Conservation (phyloP, 2,113 vertebrate genomes). For the Leucosticte australis region DNA sequence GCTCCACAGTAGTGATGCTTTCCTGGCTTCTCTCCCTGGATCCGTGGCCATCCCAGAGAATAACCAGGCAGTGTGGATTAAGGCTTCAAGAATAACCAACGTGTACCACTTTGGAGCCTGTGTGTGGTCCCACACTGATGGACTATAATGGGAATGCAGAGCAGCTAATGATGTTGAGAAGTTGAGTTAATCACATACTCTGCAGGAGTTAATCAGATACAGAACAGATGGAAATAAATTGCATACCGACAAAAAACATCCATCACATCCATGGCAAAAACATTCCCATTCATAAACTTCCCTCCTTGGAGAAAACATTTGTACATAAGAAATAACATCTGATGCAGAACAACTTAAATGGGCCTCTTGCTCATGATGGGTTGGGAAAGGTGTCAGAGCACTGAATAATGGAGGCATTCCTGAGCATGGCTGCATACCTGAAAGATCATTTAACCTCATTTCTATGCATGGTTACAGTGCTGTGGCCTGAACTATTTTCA, state of each 20-base stretch:
- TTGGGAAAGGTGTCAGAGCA: neutral
- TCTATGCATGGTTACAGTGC: neutral
- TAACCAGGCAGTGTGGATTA: neutral
- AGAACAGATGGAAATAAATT: conserved; percentile 54
- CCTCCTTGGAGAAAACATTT: conserved; percentile 30
- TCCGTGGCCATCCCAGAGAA: neutral
- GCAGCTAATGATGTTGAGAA: conserved; percentile 35
- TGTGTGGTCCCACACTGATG: conserved; percentile 34
- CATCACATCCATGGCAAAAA: conserved; percentile 7
- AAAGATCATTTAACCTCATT: conserved; percentile 28
- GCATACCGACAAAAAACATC: neutral
- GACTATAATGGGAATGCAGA: conserved; percentile 25
- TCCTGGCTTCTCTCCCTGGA: neutral
- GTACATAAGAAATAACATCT: neutral
- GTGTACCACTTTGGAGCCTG: neutral
- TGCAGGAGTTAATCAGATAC: conserved; percentile 34
- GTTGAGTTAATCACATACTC: conserved; percentile 23
- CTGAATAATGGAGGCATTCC: neutral
- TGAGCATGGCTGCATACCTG: neutral
- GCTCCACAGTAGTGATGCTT: neutral
- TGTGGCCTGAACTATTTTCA: neutral
- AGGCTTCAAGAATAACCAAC: neutral
- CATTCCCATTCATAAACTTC: conserved; percentile 46
- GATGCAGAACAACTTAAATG: neutral
- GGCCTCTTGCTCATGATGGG: neutral